A percentile compares a stretch with the other conserved stretches of the same genome.
phyloP scores from a whole-genome alignment of 2,888 invertebrate species.

The Panzeria rudis region DNA sequence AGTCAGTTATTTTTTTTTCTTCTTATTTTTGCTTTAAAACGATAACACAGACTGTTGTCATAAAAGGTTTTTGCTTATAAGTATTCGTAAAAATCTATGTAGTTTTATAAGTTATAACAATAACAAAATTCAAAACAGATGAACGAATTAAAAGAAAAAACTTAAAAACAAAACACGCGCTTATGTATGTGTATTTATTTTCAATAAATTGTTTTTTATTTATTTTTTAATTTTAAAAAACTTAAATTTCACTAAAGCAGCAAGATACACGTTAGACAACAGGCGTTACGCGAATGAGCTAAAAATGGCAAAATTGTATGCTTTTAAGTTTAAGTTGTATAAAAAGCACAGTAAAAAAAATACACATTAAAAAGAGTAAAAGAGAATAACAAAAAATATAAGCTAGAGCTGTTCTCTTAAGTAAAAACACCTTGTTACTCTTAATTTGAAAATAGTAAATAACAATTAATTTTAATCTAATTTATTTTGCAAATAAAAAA shows the following conservation, averaged over 20 bases:
- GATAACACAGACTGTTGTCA: conserved; percentile 41
- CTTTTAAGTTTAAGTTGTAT: conserved; percentile 59
- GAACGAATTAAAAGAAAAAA: conserved; percentile 58
- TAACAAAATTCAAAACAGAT: conserved; percentile 30
- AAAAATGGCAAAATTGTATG: conserved; percentile 73
- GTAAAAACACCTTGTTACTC: neutral
- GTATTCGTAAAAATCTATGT: conserved; percentile 8
- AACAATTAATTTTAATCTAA: neutral
- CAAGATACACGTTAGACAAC: conserved; percentile 74
- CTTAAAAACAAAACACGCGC: conserved; percentile 67
- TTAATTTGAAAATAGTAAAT: neutral
- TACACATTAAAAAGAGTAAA: conserved; percentile 11
- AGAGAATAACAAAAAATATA: neutral
- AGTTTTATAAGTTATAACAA: conserved; percentile 42
- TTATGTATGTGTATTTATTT: conserved; percentile 57
- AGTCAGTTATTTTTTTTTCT: conserved; percentile 37
- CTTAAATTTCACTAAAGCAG: conserved; percentile 47
- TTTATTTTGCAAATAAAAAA: too few species aligned
- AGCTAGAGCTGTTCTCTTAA: neutral
- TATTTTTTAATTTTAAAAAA: neutral
- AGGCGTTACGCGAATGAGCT: conserved; percentile 78
- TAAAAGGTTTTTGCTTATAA: conserved; percentile 15
- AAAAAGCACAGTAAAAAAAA: conserved; percentile 37
- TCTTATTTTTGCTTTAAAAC: conserved; percentile 46
- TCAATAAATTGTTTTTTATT: conserved; percentile 38